phyloP scores from a whole-genome alignment of 1,140 invertebrate species.

The Pachyrhynchus sulphureomaculatus region DNA sequence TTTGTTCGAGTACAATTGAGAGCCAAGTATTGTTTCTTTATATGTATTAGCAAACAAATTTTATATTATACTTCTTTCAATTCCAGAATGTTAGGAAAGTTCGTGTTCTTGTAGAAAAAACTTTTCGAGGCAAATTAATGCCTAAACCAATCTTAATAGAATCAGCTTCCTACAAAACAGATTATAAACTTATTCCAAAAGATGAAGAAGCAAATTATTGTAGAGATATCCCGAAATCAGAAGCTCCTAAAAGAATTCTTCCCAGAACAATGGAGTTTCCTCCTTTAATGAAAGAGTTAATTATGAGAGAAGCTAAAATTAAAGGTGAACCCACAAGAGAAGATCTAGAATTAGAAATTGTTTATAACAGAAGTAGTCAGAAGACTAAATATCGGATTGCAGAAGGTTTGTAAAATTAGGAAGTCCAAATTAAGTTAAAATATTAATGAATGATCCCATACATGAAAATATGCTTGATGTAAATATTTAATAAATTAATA shows the following conservation, averaged over 20 bases:
- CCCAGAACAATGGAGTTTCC: constrained; percentile 68
- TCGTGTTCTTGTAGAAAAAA: constrained; percentile 67
- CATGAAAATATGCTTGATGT: too few species aligned
- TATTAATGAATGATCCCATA: too few species aligned
- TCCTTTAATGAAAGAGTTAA: constrained; percentile 66
- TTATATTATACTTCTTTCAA: neutral
- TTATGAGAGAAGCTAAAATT: constrained; percentile 59
- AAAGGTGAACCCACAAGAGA: constrained; percentile 44
- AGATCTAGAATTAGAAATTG: constrained; percentile 56
- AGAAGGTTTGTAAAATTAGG: constrained; percentile 48
- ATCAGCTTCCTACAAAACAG: constrained; percentile 69
- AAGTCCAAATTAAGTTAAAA: too few species aligned
- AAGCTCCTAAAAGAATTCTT: constrained; percentile 53
- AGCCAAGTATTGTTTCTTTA: too few species aligned
- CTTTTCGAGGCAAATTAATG: constrained; percentile 67
- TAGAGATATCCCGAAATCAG: constrained; percentile 44
- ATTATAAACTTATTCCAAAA: constrained; percentile 75
- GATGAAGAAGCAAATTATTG: constrained; percentile 67
- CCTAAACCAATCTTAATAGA: constrained; percentile 62
- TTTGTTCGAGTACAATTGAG: too few species aligned
- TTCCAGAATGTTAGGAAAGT: constrained; percentile 65
- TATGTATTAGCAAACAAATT: too few species aligned
- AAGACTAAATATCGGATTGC: constrained; percentile 56
- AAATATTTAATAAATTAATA: too few species aligned
- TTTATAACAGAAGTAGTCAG: constrained; percentile 56